Base-by-base conservation (phyloP, 2,888 invertebrate genomes). In the Rotaria macrura region DNA sequence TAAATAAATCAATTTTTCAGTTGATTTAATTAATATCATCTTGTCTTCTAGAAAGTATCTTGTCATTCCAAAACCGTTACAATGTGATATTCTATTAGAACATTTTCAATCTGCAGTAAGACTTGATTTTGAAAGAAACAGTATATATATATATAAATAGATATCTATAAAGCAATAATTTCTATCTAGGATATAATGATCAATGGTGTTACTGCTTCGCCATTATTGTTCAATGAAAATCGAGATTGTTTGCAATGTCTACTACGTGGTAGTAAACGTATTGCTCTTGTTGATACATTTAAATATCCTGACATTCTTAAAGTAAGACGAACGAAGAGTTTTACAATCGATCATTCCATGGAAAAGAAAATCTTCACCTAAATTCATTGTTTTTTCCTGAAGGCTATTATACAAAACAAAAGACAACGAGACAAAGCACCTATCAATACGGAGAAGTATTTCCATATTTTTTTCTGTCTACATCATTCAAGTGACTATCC, bases 231-330 rank as follows among this genome's bases (percentile, higher is more conserved):
- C 87, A 89, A 89, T 20, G 90, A 91, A 86, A 87, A 88, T 57
- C 89, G 90, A 25, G 90, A 90, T 85, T 90, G 91, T 87, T 89
- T 91, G 85, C 90, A 90, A 87, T 91, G 91, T 88, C 79, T 90
- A 29, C 89, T 88, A 49, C 87, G 89, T 25, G 91, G 91, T 47
- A 87, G 88, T n/a, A 91, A 91, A 86, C 87, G 88, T 34, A 88
- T 91, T 47, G 87, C 89, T 47, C 87, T 91, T 87, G 88, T 91
- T 5, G 89, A 90, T 86, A 89, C 89, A 25, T 10, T 34, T 6
- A 34, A 65, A 65, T 65, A 65, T 65, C 65, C 65, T 34, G 34
- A 65, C 38, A 34, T 65, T 34, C 65, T 34, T 2, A 83, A 86
- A 23, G 72, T 85, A 85, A 54, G n/a, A 38, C 3, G 0, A 38